These are phyloP conservation scores for Dendrocincla fuliginosa DNA, from an alignment of 2,797 vertebrate genomes.

Conservation along the genomic window DNA sequence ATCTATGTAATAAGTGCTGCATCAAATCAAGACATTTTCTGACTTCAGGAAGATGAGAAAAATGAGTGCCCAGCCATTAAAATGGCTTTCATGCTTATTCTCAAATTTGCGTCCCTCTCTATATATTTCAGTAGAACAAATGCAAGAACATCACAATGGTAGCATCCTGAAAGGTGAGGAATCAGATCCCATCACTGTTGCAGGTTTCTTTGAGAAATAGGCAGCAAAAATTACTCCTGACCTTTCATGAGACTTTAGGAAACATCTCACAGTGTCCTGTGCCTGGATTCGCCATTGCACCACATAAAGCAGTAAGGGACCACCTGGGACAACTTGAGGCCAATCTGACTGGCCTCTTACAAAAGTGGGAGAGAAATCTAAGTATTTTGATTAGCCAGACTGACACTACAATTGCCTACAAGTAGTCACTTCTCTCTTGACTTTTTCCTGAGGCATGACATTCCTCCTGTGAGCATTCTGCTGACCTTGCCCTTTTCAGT, in stretches of 20 bases:
- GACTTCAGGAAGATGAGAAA: background rate
- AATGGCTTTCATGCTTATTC: background rate
- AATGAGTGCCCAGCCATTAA: background rate
- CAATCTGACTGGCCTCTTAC: background rate
- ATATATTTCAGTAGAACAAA: background rate
- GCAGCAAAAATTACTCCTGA: background rate
- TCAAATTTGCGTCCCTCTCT: background rate
- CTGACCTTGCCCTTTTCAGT: background rate
- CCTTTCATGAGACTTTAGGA: background rate
- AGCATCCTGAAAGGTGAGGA: background rate
- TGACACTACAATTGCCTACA: background rate
- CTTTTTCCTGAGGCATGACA: background rate
- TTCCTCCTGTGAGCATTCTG: background rate
- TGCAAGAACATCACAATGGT: background rate
- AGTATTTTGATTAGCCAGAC: background rate
- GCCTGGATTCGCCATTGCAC: no score
- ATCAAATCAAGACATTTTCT: background rate
- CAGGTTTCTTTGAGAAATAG: background rate
- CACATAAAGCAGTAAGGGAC: background rate
- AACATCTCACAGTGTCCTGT: background rate
- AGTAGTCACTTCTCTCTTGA: background rate
- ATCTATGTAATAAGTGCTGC: background rate
- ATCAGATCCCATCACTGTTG: background rate
- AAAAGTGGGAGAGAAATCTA: background rate
- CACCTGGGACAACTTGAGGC: background rate